These are phyloP conservation scores for Heliconius erato DNA, from an alignment of 2,888 invertebrate species.

Conservation along the genomic window DNA sequence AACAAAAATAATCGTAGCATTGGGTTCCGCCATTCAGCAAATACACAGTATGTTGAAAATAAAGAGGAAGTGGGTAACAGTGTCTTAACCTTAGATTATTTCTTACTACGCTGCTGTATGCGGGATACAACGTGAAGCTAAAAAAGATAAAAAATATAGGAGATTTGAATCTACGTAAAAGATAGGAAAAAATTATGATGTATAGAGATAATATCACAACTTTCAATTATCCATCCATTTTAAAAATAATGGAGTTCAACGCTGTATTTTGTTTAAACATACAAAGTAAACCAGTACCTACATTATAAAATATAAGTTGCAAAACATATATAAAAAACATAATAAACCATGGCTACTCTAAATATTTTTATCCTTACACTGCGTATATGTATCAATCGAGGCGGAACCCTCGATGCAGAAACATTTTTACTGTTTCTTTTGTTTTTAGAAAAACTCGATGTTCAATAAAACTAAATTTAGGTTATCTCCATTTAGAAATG, in stretches of 20 bases:
- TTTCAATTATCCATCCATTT: too few species aligned
- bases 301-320: background rate
- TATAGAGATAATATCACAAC: too few species aligned
- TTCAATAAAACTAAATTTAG: background rate
- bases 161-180: too few species aligned
- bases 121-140: too few species aligned
- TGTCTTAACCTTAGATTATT: background rate
- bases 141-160: too few species aligned
- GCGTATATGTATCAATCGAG: constrained; percentile 66
- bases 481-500: background rate
- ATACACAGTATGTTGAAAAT: background rate
- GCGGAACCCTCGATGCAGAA: constrained; percentile 72
- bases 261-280: too few species aligned
- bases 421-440: constrained; percentile 73
- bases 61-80: too few species aligned
- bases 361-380: constrained; percentile 43
- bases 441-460: constrained; percentile 50
- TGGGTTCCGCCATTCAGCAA: background rate
- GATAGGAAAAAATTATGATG: too few species aligned
- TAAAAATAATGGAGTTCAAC: too few species aligned
- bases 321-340: background rate
- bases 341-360: background rate
- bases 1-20: rapidly evolving
- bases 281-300: too few species aligned
- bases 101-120: background rate